These are phyloP conservation scores for Melanchra persicariae DNA, from an alignment of 2,888 invertebrate genomes.

Conservation along the genomic window DNA sequence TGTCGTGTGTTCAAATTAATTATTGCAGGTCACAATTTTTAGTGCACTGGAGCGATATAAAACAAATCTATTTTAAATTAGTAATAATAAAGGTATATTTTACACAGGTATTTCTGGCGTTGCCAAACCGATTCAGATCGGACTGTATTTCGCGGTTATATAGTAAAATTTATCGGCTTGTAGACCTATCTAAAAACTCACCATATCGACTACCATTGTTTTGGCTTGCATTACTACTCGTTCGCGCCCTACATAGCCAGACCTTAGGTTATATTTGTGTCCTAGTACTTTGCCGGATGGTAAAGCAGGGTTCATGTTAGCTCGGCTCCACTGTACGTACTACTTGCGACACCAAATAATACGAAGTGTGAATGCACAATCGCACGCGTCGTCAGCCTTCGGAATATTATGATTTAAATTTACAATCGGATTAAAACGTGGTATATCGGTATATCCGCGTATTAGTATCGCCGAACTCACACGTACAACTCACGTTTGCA, in stretches of 20 bases:
- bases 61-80: neutral
- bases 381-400: constrained; percentile 19
- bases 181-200: constrained; percentile 17
- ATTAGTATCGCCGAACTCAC: neutral
- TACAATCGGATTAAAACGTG: constrained; percentile 23
- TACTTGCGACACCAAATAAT: constrained; percentile 1
- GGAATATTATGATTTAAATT: constrained; percentile 41
- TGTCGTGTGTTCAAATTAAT: neutral
- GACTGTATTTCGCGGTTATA: neutral
- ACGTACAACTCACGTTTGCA: constrained; percentile 13
- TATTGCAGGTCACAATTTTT: neutral
- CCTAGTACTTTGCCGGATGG: neutral
- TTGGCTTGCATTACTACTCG: neutral
- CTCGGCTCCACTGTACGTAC: neutral
- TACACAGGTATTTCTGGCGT: neutral
- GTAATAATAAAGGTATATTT: neutral
- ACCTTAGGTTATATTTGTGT: neutral
- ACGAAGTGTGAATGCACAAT: constrained; percentile 15
- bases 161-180: neutral
- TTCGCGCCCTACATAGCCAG: neutral
- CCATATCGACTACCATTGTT: constrained; percentile 1
- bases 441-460: constrained; percentile 9
- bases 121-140: neutral
- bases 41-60: neutral
- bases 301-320: neutral